Conservation (phyloP, 2,888 invertebrate species). For the Cheilosia soror region DNA sequence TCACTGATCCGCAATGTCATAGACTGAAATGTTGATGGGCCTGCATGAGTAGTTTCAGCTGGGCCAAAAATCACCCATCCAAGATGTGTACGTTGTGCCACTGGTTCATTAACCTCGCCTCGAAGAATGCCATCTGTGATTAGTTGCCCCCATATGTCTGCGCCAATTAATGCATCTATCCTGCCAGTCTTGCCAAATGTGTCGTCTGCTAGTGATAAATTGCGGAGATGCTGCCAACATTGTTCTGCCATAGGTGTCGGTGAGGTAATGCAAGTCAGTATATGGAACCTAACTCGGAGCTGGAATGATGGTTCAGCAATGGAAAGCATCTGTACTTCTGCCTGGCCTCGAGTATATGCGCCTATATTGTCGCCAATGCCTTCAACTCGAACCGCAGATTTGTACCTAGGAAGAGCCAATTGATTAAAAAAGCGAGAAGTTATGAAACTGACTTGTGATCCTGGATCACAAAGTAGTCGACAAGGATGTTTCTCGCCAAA, state of each 20-base stretch:
- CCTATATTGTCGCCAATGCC: slow-evolving; percentile 2
- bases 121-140: slow-evolving; percentile 1
- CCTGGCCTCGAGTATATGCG: slow-evolving; percentile 13
- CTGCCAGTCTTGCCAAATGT: slow-evolving; percentile 73
- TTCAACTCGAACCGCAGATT: slow-evolving; percentile 21
- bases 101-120: slow-evolving; percentile 3
- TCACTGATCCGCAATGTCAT: not conserved
- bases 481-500: slow-evolving; percentile 27
- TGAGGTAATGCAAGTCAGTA: slow-evolving; percentile 12
- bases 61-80: slow-evolving; percentile 42
- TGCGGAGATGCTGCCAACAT: slow-evolving; percentile 65
- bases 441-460: slow-evolving; percentile 49
- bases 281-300: not conserved
- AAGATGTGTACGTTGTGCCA: slow-evolving; percentile 25
- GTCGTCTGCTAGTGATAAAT: slow-evolving; percentile 66
- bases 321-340: not conserved
- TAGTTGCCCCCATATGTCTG: not conserved
- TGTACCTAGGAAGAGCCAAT: slow-evolving; percentile 27
- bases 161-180: slow-evolving; percentile 14
- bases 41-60: not conserved
- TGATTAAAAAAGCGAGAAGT: slow-evolving; percentile 29
- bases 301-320: slow-evolving; percentile 20
- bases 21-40: not conserved
- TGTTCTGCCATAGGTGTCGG: slow-evolving; percentile 65
- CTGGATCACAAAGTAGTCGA: slow-evolving; percentile 51